Evolutionary conservation across 2,113 vertebrate species (phyloP).

Genomic region (Pampusana beccarii): DNA sequence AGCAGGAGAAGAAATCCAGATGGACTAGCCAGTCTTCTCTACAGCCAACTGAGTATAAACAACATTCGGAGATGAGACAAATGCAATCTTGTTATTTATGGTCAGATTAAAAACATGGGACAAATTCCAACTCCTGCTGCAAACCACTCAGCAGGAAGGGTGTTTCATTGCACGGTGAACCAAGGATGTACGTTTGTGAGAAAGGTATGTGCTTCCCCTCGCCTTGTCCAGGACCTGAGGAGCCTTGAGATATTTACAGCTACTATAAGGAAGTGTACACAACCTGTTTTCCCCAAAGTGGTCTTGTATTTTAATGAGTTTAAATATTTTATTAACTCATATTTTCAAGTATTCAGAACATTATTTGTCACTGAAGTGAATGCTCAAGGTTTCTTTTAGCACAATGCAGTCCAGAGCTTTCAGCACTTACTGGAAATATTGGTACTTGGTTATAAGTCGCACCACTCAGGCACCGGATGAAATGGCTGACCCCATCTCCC

Average conservation of each 20-base stretch:
- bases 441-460: not conserved
- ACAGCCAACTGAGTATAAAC: slow-evolving; percentile 21
- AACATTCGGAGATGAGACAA: not conserved
- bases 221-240: not conserved
- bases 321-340: not conserved
- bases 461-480: not conserved
- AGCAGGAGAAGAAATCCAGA: not conserved
- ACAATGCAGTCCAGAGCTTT: not conserved
- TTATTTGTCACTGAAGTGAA: not conserved
- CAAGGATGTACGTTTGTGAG: not conserved
- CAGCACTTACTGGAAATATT: not conserved
- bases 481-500: not conserved
- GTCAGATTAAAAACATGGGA: not conserved
- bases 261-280: not conserved
- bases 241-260: not conserved
- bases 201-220: not conserved
- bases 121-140: not conserved
- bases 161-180: not conserved
- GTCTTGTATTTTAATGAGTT: not conserved
- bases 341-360: not conserved
- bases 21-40: not conserved
- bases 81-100: not conserved
- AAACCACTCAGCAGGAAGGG: not conserved
- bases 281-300: not conserved
- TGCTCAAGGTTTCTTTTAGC: not conserved